Evolutionary conservation across 35 echinoderm and acorn worm genomes (phyloP), one percentile per base, ranked within the genome.

Genomic region (Apostichopus californicus): DNA sequence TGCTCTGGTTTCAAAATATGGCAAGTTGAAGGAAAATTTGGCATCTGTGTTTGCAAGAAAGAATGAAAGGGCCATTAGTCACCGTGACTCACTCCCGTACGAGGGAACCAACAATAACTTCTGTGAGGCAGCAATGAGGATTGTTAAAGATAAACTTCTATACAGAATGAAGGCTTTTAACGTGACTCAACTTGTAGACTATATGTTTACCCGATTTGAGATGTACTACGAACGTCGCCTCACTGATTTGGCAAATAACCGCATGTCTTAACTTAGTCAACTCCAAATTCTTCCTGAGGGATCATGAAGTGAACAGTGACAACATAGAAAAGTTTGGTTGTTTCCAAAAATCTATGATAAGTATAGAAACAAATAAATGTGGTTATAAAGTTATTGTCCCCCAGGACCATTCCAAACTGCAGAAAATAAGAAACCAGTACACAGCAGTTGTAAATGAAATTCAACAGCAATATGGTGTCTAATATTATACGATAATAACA

Each of bases 111-210:
- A 86, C 68, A 95, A 78, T 26, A 82, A 92, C 55, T 95, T 64
- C 56, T 93, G 91, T 34, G 94, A 95, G 53, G 54, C 91, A 73
- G 91, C 94, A 22, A 95, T 93, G 91, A 92, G 91, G 55, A 77
- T 95, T 7, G 83, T 93, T 54, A 89, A 92, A 78, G 94, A 95
- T 53, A 89, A 95, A 81, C 78, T 95, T 56, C 77, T 93, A 8
- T 12, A 71, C 18, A 55, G 94, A 3, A 78, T 65, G 22, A 92
- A 95, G 55, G 84, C 91, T 10, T 95, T 81, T 77, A 95, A 79
- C 52, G 72, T 93, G 7, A 11, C 75, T n/a, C 94, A 95, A 58
- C 78, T 92, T 15, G 65, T 90, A 10, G 94, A 95, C 64, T 95
- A 93, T 78, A 20, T 95, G 3, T 26, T 78, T 28, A 92, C 90